Base-by-base conservation (phyloP, 2,888 invertebrate genomes). In the Parnassius apollo region DNA sequence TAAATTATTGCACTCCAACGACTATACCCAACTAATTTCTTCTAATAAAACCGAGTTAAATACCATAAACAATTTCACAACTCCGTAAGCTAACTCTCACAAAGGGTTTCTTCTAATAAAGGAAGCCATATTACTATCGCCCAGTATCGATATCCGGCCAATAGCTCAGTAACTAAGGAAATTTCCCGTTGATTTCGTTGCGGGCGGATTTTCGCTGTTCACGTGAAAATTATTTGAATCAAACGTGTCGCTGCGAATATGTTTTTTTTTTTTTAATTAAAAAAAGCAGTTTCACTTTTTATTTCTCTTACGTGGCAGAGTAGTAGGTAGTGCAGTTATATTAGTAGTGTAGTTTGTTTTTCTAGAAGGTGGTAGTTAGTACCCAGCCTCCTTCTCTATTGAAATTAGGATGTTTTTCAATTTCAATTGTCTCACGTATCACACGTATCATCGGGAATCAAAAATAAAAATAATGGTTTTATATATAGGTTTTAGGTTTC, bases 71-170 rank as follows among this genome's bases (percentile, higher is more conserved):
- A 50, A 9, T 58, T 57, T 22, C 58, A 18, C 50, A 51, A 42
- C 22, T 44, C 58, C 45, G 57, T 57, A 49, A 48, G 49, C 18
- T 49, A 35, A 44, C 25, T 50, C 45, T 42, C 45, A 50, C 56
- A 56, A 61, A 61, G 42, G 56, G 55, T 51, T 56, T 25, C 50
- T 11, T 48, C 25, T 61, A 51, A 61, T 56, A 56, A 61, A 61
- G 56, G 56, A 13, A 54, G 54, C 54, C 54, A 13, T 35, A 35
- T 35, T 56, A 45, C 54, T 49, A 44, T 44, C n/a, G 61, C 49
- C 44, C 45, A 51, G 48, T 25, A 44, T 9, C 51, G 25, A 55
- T 51, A 35, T 57, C 46, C 56, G 57, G 42, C 56, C 45, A 12
- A 56, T 61, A 13, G 56, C 18, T 61, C 13, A 35, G n/a, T 44